Evolutionary conservation across 2,113 vertebrate genomes (phyloP).

Genomic region (Falco punctatus): DNA sequence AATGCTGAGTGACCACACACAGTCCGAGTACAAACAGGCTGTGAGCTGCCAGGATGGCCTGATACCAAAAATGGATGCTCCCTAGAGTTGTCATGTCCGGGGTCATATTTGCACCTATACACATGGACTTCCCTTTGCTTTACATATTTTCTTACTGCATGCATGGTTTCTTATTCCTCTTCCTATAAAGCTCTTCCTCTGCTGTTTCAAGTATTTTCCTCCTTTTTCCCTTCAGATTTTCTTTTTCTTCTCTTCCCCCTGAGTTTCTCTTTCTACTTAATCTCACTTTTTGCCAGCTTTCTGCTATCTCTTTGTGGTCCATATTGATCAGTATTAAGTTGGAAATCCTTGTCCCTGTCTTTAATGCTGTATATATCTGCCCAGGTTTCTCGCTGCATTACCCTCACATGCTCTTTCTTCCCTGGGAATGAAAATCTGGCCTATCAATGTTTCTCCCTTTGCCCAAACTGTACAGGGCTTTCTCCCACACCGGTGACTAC

Average conservation of each 20-base stretch:
- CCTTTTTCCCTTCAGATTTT: neutral
- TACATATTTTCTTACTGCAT: neutral
- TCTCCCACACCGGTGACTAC: neutral
- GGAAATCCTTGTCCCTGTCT: neutral
- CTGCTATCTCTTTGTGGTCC: neutral
- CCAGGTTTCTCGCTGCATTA: neutral
- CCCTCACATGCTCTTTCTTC: neutral
- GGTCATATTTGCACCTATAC: neutral
- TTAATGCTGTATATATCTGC: neutral
- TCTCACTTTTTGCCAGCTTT: neutral
- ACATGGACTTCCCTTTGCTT: neutral
- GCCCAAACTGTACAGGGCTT: neutral
- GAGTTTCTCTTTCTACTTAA: neutral
- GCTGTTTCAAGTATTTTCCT: neutral
- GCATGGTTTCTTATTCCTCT: rapidly evolving
- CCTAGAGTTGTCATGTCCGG: neutral
- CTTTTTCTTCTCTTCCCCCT: neutral
- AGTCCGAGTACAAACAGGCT: neutral
- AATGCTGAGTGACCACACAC: neutral
- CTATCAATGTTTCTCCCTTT: neutral
- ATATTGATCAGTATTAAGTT: neutral
- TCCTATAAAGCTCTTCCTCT: neutral
- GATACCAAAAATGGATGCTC: neutral
- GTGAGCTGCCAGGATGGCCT: neutral
- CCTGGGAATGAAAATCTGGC: neutral